A percentile compares a stretch with the other conserved stretches of the same genome.
phyloP scores from a whole-genome alignment of 2,888 invertebrate species.

The Aelia acuminata region DNA sequence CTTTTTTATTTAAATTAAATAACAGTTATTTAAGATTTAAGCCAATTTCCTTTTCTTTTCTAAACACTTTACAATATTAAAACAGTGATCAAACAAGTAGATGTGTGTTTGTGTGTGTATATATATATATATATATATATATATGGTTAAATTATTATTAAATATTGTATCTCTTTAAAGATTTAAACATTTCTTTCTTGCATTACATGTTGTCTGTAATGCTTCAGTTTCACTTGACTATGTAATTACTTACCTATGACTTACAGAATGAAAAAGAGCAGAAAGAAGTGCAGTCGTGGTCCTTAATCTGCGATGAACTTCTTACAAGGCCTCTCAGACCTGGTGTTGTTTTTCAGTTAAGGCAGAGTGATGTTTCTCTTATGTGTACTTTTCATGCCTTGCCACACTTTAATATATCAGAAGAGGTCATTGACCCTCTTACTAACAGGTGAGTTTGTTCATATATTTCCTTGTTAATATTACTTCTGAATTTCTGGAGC shows the following conservation, averaged over 20 bases:
- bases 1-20: too few species aligned
- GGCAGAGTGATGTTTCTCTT: slow-evolving; percentile 93
- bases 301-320: slow-evolving; percentile 92
- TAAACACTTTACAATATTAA: too few species aligned
- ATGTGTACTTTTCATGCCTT: slow-evolving; percentile 87
- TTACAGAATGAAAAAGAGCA: slow-evolving; percentile 81
- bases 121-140: too few species aligned
- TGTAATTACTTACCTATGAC: background rate
- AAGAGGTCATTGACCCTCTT: slow-evolving; percentile 96
- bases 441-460: slow-evolving; percentile 89
- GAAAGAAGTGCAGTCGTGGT: slow-evolving; percentile 93
- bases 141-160: too few species aligned
- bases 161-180: too few species aligned
- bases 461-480: background rate
- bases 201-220: background rate
- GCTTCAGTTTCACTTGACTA: background rate
- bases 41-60: too few species aligned
- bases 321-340: slow-evolving; percentile 88
- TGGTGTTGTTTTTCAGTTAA: slow-evolving; percentile 89
- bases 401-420: slow-evolving; percentile 95
- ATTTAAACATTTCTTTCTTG: too few species aligned
- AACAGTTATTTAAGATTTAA: too few species aligned
- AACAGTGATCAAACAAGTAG: too few species aligned
- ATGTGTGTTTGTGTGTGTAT: too few species aligned
- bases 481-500: background rate